Evolutionary conservation across 2,888 invertebrate genomes (phyloP), one percentile per base, ranked within the genome.

Genomic region (Phalangium opilio): DNA sequence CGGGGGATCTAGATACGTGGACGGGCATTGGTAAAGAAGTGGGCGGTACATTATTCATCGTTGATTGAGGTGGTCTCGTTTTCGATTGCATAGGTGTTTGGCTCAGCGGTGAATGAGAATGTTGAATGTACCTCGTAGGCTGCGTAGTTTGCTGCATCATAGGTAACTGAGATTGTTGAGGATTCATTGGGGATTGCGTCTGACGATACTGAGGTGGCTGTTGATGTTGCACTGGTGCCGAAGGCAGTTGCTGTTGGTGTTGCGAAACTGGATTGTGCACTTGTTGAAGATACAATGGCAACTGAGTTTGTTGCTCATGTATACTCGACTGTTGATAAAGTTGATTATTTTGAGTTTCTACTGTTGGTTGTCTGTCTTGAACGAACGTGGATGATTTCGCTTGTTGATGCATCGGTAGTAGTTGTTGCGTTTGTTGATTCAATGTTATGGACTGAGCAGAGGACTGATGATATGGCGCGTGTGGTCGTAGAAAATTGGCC

Each of bases 11-110:
- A 27, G 27, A 27, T 4, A 8, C 4, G 4, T 27, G 27, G 27
- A 57, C 52, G 45, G 49, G 64, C 55, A 46, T 66, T 66, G 44
- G 66, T 66, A 51, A 60, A 59, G 52, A 67, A 66, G 52, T 20
- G 34, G 19, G 41, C 40, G 21, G 45, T 47, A 39, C 35, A 45
- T 40, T 40, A 42, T 32, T 8, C 34, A 34, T 35, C 32, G 39
- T 33, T 38, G 12, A 34, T 36, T 18, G 50, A 42, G 43, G 45
- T 48, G 40, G 47, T 41, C 40, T 27, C 27, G 4, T 27, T 27
- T 27, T 8, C 27, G 35, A 11, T 21, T 34, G 43, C 34, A 45
- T 38, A 19, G 14, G 41, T 32, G 35, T 49, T 7, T 35, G 27
- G 27, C 18, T 20, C 7, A 15, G 11, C 39, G 27, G 14, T 12